Evolutionary conservation across 2,113 vertebrate species (phyloP).

Genomic region (Romanogobio albipinnatus): DNA sequence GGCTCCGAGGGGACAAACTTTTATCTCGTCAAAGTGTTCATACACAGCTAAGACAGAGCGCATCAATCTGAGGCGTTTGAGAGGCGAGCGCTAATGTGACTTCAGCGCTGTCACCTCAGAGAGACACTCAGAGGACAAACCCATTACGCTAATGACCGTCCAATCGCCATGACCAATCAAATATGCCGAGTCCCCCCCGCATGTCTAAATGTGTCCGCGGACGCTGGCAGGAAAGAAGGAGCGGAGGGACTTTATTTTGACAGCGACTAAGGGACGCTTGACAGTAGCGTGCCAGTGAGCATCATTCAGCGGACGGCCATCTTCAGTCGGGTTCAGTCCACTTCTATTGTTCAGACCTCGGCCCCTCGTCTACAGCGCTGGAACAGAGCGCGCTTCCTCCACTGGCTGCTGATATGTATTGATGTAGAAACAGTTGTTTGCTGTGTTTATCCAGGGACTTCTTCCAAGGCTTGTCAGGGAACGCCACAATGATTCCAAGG

Average conservation of each 20-base stretch:
- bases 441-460: conserved; percentile 41
- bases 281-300: conserved; percentile 74
- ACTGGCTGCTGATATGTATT: neutral
- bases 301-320: conserved; percentile 70
- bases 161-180: conserved; percentile 72
- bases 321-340: conserved; percentile 36
- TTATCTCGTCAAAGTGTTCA: conserved; percentile 51
- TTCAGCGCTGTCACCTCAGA: conserved; percentile 40
- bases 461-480: conserved; percentile 76
- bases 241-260: conserved; percentile 67
- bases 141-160: conserved; percentile 54
- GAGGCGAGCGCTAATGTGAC: conserved; percentile 34
- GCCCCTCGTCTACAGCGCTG: neutral
- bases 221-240: conserved; percentile 64
- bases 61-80: conserved; percentile 48
- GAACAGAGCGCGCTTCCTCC: neutral
- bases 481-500: conserved; percentile 68
- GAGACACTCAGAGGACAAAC: conserved; percentile 44
- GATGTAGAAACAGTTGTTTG: conserved; percentile 20
- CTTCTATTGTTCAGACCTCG: conserved; percentile 10
- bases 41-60: conserved; percentile 49
- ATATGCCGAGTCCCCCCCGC: conserved; percentile 55
- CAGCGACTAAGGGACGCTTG: conserved; percentile 71
- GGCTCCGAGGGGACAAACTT: conserved; percentile 42
- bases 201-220: conserved; percentile 69